phyloP scores from a whole-genome alignment of 1,140 invertebrate genomes.

The Nephila pilipes region DNA sequence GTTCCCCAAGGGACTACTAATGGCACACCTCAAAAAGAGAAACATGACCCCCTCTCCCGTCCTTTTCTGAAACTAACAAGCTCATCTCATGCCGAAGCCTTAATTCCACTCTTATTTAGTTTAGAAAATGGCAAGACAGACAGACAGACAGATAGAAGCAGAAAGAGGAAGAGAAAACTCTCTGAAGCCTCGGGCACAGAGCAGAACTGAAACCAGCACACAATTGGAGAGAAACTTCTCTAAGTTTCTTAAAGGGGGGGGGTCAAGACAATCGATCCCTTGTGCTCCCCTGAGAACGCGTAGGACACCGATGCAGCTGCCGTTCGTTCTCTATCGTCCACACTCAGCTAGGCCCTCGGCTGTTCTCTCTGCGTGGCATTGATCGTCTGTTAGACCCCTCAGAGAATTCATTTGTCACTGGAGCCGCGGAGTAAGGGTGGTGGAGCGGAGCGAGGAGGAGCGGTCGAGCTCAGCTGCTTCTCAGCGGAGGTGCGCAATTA shows the following conservation, averaged over 20 bases:
- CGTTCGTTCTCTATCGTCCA: conserved; percentile 50
- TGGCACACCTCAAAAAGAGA: neutral
- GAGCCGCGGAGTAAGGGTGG: conserved; percentile 34
- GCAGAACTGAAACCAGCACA: conserved; percentile 9
- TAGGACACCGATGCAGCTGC: conserved; percentile 62
- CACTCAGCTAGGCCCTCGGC: conserved; percentile 10
- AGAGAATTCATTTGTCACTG: conserved; percentile 63
- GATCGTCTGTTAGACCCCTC: conserved; percentile 36
- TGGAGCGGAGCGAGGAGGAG: neutral
- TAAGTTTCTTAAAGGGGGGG: conserved; percentile 53
- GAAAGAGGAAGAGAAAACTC: neutral
- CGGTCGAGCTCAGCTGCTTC: conserved; percentile 47
- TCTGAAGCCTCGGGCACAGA: neutral
- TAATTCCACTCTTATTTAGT: conserved; percentile 50
- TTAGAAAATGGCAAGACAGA: neutral
- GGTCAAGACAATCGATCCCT: conserved; percentile 51
- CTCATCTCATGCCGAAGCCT: neutral
- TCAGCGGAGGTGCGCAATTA: conserved; percentile 60
- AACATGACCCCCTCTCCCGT: neutral
- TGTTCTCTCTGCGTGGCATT: conserved; percentile 27
- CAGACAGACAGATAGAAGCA: neutral
- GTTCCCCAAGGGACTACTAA: neutral
- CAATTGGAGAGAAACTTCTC: conserved; percentile 64
- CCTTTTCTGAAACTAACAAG: conserved; percentile 10
- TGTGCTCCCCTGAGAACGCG: conserved; percentile 49